Evolutionary conservation across 2,113 vertebrate species (phyloP), one percentile per base, ranked within the genome.

Genomic region (Phycodurus eques): DNA sequence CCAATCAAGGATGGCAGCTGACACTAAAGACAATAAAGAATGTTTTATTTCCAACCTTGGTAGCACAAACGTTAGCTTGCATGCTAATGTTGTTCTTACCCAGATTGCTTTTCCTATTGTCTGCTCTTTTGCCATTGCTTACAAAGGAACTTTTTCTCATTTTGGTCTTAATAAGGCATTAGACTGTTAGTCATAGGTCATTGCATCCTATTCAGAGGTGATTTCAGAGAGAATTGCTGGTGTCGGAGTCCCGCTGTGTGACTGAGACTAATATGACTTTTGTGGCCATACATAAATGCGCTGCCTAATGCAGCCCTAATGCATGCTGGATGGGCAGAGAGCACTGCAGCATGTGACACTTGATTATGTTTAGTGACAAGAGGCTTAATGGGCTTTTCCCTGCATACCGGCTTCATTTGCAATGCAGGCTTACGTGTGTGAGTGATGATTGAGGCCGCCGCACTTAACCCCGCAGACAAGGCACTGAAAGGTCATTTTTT

Each of bases 281-380:
- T 76, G 74, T 43, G 64, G 61, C 77, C 69, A 54, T 68, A 79
- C 70, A 78, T 75, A 59, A 70, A 67, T 78, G 44, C 71, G 10
- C 0, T 47, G 66, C 62, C 51, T 75, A 80, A 82, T 68, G 76
- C 53, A 13, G 66, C 67, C 9, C 2, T 87, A 81, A 87, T 88
- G 75, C 72, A 77, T 77, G 82, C 81, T 6, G 65, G 71, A 39
- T 3, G 3, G 76, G 72, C 65, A 22, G 39, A 44, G 70, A n/a
- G 66, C 81, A 47, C 12, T 35, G n/a, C 49, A 44, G 69, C 83
- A 44, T 68, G 74, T 80, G 75, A 83, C 84, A 83, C 81, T 67
- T 85, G 82, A 82, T 88, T 80, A 84, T 83, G 75, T 68, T 72
- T 83, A 62, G 75, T 85, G 87, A 82, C 85, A 69, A 64, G 71